These are phyloP conservation scores for Phrynocephalus vlangalii DNA, from an alignment of 2,797 vertebrate species.

Conservation along the genomic window DNA sequence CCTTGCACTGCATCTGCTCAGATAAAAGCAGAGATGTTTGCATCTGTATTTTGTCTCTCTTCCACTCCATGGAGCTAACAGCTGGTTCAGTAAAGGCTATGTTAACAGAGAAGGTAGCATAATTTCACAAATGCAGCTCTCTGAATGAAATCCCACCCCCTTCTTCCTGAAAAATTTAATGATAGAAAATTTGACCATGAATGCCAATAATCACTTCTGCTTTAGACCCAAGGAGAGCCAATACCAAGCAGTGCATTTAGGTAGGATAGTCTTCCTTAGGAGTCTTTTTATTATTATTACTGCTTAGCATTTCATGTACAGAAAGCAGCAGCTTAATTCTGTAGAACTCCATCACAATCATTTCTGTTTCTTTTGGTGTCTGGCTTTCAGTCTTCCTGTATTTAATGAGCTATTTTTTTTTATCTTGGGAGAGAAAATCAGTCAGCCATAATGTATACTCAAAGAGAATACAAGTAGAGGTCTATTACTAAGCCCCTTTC, in stretches of 20 bases:
- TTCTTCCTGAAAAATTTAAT: not conserved
- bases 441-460: not conserved
- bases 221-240: not conserved
- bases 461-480: not conserved
- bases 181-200: not conserved
- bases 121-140: not conserved
- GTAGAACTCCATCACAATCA: not conserved
- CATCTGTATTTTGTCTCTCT: not conserved
- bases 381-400: not conserved
- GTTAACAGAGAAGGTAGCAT: not conserved
- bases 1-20: not conserved
- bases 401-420: not conserved
- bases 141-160: not conserved
- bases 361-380: not conserved
- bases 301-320: not conserved
- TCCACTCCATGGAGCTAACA: not conserved
- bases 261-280: not conserved
- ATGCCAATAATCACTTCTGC: not conserved
- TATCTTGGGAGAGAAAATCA: not conserved
- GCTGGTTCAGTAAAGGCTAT: not conserved
- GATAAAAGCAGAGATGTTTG: not conserved
- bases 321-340: not conserved
- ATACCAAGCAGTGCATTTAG: not conserved
- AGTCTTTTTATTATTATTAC: not conserved
- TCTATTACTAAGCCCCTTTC: constrained; percentile 42